These are phyloP conservation scores for Drosophila nigricruria DNA, from an alignment of 2,888 invertebrate genomes.

Conservation along the genomic window DNA sequence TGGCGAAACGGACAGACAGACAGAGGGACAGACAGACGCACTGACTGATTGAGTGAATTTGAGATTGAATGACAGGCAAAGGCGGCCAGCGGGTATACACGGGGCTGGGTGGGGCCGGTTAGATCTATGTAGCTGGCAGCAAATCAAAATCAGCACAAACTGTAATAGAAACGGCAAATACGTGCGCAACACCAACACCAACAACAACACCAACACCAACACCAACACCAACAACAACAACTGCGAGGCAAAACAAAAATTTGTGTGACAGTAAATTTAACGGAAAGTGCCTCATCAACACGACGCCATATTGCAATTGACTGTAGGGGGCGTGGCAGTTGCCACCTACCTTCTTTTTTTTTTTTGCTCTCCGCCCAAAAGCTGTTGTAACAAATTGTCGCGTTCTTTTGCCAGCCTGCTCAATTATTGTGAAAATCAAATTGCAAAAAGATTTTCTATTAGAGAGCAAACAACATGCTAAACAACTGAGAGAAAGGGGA, in stretches of 20 bases:
- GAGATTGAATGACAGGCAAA: slow-evolving; percentile 72
- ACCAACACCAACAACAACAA: slow-evolving; percentile 20
- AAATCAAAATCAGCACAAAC: slow-evolving; percentile 82
- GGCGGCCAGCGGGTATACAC: slow-evolving; percentile 3
- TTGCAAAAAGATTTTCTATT: slow-evolving; percentile 69
- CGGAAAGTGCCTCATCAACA: slow-evolving; percentile 65
- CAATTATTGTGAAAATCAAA: slow-evolving; percentile 57
- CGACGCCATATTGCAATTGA: slow-evolving; percentile 32
- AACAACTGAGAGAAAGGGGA: slow-evolving; percentile 34
- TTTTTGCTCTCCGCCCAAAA: neutral
- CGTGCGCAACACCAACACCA: slow-evolving; percentile 56
- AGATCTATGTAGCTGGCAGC: slow-evolving; percentile 40
- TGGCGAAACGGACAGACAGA: slow-evolving; percentile 20
- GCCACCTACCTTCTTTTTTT: slow-evolving; percentile 2
- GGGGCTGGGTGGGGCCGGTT: neutral
- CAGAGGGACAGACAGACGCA: slow-evolving; percentile 40
- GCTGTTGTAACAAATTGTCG: slow-evolving; percentile 46
- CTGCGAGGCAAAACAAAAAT: slow-evolving; percentile 32
- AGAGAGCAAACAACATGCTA: slow-evolving; percentile 66
- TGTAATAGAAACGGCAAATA: slow-evolving; percentile 82
- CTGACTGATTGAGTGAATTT: slow-evolving; percentile 82
- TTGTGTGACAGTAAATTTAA: slow-evolving; percentile 74
- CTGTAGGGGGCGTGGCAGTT: slow-evolving; percentile 14
- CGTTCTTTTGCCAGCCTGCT: slow-evolving; percentile 21
- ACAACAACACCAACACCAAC: too few relatives aligned